A percentile compares a stretch with the other conserved stretches of the same genome.
Conservation (phyloP, 2,797 vertebrate genomes). For the Erithacus rubecula region DNA sequence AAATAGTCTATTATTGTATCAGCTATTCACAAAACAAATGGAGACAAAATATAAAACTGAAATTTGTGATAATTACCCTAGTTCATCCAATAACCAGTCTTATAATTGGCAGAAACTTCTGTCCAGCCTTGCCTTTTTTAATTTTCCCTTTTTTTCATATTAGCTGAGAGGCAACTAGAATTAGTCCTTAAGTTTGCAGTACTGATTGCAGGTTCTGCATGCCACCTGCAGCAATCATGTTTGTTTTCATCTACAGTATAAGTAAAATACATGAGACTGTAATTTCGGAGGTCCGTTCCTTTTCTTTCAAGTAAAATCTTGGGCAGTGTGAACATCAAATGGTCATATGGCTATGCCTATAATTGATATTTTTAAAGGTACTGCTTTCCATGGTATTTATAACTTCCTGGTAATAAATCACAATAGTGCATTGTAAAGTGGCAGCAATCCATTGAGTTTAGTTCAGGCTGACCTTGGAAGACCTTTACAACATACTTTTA, state of each 20-base stretch:
- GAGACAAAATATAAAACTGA: neutral
- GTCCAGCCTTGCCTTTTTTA: neutral
- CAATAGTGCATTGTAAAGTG: neutral
- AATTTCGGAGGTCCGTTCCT: neutral
- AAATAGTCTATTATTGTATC: neutral
- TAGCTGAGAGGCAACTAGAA: neutral
- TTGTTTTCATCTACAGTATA: neutral
- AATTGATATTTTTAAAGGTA: neutral
- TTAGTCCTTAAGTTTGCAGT: neutral
- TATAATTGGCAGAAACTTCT: neutral
- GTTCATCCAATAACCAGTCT: neutral
- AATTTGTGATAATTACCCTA: neutral
- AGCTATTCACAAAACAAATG: neutral
- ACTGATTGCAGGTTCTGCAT: neutral
- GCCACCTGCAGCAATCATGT: neutral
- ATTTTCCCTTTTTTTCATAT: neutral
- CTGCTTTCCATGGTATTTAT: neutral
- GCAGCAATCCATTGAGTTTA: neutral
- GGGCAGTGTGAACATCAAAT: accelerated
- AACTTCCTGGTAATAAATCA: neutral
- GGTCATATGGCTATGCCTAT: neutral
- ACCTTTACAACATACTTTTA: neutral
- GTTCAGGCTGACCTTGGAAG: neutral
- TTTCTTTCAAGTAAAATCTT: neutral
- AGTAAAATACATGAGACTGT: neutral